Evolutionary conservation across 2,888 invertebrate genomes (phyloP), one percentile per base, ranked within the genome.

Genomic region (Tethea ocularis): DNA sequence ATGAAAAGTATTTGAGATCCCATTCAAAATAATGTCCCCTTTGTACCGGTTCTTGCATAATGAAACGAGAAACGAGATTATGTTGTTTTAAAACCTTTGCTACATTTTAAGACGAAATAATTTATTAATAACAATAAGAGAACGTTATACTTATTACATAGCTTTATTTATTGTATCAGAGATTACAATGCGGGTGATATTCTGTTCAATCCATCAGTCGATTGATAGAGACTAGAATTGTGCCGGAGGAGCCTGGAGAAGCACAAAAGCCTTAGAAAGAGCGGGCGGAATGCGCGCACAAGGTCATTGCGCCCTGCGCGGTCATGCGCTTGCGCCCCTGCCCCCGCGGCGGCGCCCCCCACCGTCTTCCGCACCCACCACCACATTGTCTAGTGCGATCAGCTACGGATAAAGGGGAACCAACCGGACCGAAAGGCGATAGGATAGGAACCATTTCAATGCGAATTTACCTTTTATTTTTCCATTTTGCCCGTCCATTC

Each of bases 231-330:
- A 63, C 84, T 83, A 82, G 82, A 81, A 81, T 79, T 78, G 78
- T 66, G 73, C 61, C 72, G 68, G 82, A 80, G 81, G 76, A 80
- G 82, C 75, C 78, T 78, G 83, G 84, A 85, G 83, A 81, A 78
- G 82, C 83, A 83, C 83, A 80, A 83, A 88, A 87, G 86, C 83
- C 84, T 80, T 76, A 83, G 82, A 82, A 83, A 83, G 85, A 86
- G 85, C 88, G 84, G 83, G 80, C 78, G 91, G 91, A 88, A 90
- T 91, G 90, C 84, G 88, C 88, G 85, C 84, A 87, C 93, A 93
- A 93, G 93, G 93, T 92, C 93, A 92, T 92, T 93, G 92, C 90
- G 91, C 92, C 89, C 91, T 86, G 89, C 90, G 89, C 93, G 93
- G 93, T 93, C 93, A 93, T 91, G 91, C 87, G 88, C 91, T 83